Evolutionary conservation across 2,888 invertebrate genomes (phyloP).

Genomic region (Orthosia gracilis): DNA sequence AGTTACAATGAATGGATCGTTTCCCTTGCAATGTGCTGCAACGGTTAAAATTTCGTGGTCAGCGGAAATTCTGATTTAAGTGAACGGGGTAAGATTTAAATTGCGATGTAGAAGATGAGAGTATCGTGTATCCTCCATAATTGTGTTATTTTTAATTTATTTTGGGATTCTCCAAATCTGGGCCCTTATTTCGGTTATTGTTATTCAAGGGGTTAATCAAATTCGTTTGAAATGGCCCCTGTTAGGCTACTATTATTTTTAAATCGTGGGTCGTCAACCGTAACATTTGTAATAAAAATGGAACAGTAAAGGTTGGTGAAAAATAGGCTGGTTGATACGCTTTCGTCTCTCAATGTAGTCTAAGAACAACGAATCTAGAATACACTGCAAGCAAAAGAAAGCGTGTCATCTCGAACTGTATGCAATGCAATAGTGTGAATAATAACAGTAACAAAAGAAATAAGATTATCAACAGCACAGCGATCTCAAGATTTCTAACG

Average conservation of each 20-base stretch:
- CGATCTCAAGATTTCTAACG: conserved; percentile 71
- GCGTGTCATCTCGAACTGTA: conserved; percentile 52
- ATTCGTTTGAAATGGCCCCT: conserved; percentile 47
- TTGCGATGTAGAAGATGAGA: conserved; percentile 58
- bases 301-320: neutral
- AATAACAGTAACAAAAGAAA: conserved; percentile 64
- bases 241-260: conserved; percentile 35
- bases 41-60: conserved; percentile 81
- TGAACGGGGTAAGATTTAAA: conserved; percentile 63
- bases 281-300: neutral
- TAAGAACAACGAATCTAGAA: conserved; percentile 31
- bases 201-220: conserved; percentile 71
- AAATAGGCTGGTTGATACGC: neutral
- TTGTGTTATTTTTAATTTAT: conserved; percentile 84
- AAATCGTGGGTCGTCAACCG: conserved; percentile 8
- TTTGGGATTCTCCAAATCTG: conserved; percentile 82
- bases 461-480: conserved; percentile 51
- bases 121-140: conserved; percentile 74
- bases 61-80: conserved; percentile 76
- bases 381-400: conserved; percentile 47
- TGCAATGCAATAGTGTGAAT: conserved; percentile 55
- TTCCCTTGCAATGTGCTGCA: conserved; percentile 89
- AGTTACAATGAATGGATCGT: conserved; percentile 89
- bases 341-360: conserved; percentile 1
- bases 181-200: conserved; percentile 68